Evolutionary conservation across 2,113 vertebrate genomes (phyloP), one percentile per base, ranked within the genome.

Genomic region (Oplegnathus fasciatus): DNA sequence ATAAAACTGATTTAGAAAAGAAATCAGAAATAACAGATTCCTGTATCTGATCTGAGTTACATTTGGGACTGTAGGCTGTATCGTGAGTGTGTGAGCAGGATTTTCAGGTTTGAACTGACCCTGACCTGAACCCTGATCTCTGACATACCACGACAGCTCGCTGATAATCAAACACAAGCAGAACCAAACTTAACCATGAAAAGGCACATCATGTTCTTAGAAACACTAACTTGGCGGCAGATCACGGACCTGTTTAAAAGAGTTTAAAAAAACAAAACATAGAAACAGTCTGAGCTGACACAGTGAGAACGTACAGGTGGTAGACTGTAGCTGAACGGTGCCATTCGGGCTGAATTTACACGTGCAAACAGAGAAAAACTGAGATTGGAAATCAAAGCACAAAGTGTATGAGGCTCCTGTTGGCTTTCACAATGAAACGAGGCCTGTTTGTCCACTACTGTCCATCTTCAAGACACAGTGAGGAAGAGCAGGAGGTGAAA

Each of bases 371-470:
- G 92, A 32, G 9, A 76, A 70, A 55, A 75, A 85, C 37, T 20
- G 65, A 75, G 66, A 75, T 30, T 40, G 37, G 26, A 90, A 86
- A 73, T 88, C 90, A 95, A 88, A 92, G 94, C 93, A 94, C 94
- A 67, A 55, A 64, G 75, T 78, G 94, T 93, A 94, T 87, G 94
- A 96, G 95, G 95, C 95, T 96, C 88, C 94, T 92, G 95, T 95
- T 95, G 96, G 93, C 94, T 93, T 95, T 92, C 85, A 87, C 86
- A 92, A 93, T 91, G 93, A 94, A 30, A 57, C 9, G 7, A 40
- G 68, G 34, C 15, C 42, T 4, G 18, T 71, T 79, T 76, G 80
- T 92, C 86, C 60, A 37, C 57, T 44, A n/a, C 54, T 68, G 68
- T 64, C n/a, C 8, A 11, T 24, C 85, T 72, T 60, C 52, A 64